Evolutionary conservation across 2,113 vertebrate genomes (phyloP), one percentile per base, ranked within the genome.

Genomic region (Cephalophus harveyi): DNA sequence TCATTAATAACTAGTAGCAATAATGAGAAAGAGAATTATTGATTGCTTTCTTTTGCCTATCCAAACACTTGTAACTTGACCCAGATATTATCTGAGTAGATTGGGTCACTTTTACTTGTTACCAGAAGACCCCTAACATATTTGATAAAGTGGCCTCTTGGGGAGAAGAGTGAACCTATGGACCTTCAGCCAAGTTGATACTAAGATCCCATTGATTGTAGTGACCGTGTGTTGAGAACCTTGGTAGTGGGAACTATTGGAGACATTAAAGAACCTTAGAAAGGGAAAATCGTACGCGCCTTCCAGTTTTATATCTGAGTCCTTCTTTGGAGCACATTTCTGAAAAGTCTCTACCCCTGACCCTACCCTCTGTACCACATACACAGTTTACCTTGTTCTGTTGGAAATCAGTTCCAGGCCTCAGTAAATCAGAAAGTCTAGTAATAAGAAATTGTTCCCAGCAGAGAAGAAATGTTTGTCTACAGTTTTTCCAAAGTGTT

Each of bases 391-490:
- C 64, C 48, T 93, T 25, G 17, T 94, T 93, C 88, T 23, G 9
- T 76, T 71, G 91, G 87, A 40, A 91, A 15, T 74, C 59, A 92
- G 7, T 87, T 96, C 50, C 83, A 43, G 91, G 3, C 16, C 36
- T 30, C 78, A 86, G 46, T 62, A 93, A 91, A 36, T 25, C 74
- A 94, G 81, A 55, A 97, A 94, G 30, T 94, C 50, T 64, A 78
- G n/a, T 43, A 85, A 28, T 89, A 62, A 89, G 14, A 25, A 74
- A 17, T 96, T 97, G 11, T 94, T 96, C 33, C 30, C 40, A 94
- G 48, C 6, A 87, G 28, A 54, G 64, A 79, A 87, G 27, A 36
- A 87, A 87, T 89, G 98, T 95, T 96, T 96, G 36, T 92, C 11
- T 78, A 21, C 79, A 87, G 27, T 52, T 89, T 94, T 95, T 94